A percentile compares a stretch with the other conserved stretches of the same genome.
These are phyloP conservation scores for Kryptolebias marmoratus DNA, from an alignment of 2,113 vertebrate species.

Conservation along the genomic window DNA sequence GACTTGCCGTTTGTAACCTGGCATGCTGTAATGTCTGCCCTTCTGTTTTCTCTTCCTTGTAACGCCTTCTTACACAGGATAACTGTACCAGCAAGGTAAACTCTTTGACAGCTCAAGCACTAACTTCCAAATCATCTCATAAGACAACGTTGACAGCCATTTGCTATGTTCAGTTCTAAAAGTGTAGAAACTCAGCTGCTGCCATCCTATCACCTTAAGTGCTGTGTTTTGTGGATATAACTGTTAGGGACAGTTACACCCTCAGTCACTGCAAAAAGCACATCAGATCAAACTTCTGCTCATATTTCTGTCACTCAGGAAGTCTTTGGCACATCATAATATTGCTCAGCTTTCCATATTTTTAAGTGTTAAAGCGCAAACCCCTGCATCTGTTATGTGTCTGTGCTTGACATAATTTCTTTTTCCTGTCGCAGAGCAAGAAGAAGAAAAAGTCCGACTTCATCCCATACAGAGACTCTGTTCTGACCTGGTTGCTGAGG, in stretches of 20 bases:
- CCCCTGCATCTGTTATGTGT: background rate
- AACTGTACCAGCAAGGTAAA: slow-evolving; percentile 99
- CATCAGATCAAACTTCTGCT: slow-evolving; percentile 3
- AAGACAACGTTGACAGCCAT: slow-evolving; percentile 33
- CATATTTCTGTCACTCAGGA: slow-evolving; percentile 20
- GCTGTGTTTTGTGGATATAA: slow-evolving; percentile 1
- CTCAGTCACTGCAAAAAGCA: slow-evolving; percentile 4
- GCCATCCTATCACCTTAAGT: background rate
- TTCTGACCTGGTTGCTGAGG: slow-evolving; percentile 97
- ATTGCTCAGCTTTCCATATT: slow-evolving; percentile 6
- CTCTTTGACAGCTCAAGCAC: slow-evolving; percentile 47
- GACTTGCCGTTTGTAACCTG: slow-evolving; percentile 39
- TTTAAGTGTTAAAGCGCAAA: slow-evolving; percentile 3
- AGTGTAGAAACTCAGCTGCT: background rate
- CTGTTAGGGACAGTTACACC: background rate
- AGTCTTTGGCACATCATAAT: slow-evolving; percentile 8
- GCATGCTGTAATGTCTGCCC: slow-evolving; percentile 68
- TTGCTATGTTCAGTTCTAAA: slow-evolving; percentile 4
- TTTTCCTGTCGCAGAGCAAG: slow-evolving; percentile 87
- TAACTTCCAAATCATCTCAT: slow-evolving; percentile 43
- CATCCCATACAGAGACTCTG: slow-evolving; percentile 97
- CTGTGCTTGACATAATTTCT: slow-evolving; percentile 2
- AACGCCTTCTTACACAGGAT: slow-evolving; percentile 90
- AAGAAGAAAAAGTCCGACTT: slow-evolving; percentile 99
- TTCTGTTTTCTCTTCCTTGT: slow-evolving; percentile 72